phyloP scores from a whole-genome alignment of 2,888 invertebrate species.

The Gandaritis pyraliata region DNA sequence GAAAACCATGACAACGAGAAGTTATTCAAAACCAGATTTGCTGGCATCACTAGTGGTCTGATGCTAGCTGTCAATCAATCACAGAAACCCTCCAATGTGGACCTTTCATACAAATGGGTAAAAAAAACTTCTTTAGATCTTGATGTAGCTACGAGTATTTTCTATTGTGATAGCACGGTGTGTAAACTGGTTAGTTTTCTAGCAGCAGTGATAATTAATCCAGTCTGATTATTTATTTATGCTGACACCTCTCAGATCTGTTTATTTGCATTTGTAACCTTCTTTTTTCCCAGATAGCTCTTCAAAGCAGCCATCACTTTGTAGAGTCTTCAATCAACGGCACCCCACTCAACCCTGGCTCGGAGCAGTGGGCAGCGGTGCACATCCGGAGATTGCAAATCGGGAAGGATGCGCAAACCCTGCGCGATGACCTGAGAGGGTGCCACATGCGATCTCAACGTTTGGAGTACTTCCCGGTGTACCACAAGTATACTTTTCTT shows the following conservation, averaged over 20 bases:
- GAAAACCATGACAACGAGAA: constrained; percentile 25
- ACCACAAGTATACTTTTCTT: constrained; percentile 50
- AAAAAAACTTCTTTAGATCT: constrained; percentile 19
- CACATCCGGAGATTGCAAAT: constrained; percentile 45
- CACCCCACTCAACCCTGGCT: constrained; percentile 59
- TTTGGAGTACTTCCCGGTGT: constrained; percentile 57
- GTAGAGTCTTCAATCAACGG: constrained; percentile 63
- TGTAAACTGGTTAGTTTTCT: too few species aligned
- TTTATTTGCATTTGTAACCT: too few species aligned
- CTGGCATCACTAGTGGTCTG: constrained; percentile 52
- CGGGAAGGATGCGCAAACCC: constrained; percentile 44
- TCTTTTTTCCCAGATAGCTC: constrained; percentile 48
- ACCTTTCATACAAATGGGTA: constrained; percentile 71
- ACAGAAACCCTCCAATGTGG: constrained; percentile 45
- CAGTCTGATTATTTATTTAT: too few species aligned
- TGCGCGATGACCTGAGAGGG: constrained; percentile 50
- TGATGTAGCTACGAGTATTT: too few species aligned
- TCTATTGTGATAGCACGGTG: too few species aligned
- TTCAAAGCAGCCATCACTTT: constrained; percentile 53
- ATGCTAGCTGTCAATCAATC: constrained; percentile 63
- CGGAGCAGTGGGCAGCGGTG: constrained; percentile 60
- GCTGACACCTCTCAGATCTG: too few species aligned
- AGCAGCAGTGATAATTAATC: too few species aligned
- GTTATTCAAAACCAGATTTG: constrained; percentile 34
- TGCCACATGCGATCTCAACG: constrained; percentile 52